Conservation (phyloP, 2,888 invertebrate genomes). For the Lingula anatina region DNA sequence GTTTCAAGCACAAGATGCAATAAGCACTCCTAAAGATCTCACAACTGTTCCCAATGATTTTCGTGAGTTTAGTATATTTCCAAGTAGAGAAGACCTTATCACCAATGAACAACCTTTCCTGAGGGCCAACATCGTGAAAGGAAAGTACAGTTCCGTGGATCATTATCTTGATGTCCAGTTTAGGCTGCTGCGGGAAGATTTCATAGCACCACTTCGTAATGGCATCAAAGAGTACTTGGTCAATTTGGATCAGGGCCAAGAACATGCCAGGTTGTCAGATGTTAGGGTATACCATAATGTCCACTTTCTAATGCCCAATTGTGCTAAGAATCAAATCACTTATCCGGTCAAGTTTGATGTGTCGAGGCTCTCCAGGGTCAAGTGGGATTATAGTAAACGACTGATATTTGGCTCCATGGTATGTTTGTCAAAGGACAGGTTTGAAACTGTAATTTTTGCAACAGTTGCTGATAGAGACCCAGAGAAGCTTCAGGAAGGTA, state of each 20-base stretch:
- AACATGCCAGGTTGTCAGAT: constrained; percentile 13
- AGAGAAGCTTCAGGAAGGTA: not conserved
- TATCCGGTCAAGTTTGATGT: constrained; percentile 26
- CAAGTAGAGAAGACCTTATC: too few species aligned
- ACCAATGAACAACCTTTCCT: too few species aligned
- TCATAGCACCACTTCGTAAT: constrained; percentile 67
- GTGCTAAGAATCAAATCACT: constrained; percentile 23
- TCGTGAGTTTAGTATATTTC: too few species aligned
- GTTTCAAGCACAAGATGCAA: too few species aligned
- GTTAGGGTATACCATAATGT: constrained; percentile 34
- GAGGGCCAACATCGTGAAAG: too few species aligned
- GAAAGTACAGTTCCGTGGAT: constrained; percentile 62
- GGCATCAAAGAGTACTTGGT: constrained; percentile 59
- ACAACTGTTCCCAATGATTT: too few species aligned
- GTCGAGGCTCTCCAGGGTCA: constrained; percentile 13
- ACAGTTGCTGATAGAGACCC: constrained; percentile 54
- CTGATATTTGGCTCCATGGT: constrained; percentile 70
- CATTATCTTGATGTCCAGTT: constrained; percentile 76
- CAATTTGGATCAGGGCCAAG: constrained; percentile 1
- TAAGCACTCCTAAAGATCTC: too few species aligned
- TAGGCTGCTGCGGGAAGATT: constrained; percentile 74
- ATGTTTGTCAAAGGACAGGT: constrained; percentile 65
- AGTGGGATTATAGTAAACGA: constrained; percentile 58
- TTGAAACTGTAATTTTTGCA: constrained; percentile 65
- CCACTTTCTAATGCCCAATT: constrained; percentile 24